Percentiles rank a stretch among this genome's conserved stretches.
Evolutionary conservation across 2,113 vertebrate species (phyloP).

Genomic region (Felis chaus): DNA sequence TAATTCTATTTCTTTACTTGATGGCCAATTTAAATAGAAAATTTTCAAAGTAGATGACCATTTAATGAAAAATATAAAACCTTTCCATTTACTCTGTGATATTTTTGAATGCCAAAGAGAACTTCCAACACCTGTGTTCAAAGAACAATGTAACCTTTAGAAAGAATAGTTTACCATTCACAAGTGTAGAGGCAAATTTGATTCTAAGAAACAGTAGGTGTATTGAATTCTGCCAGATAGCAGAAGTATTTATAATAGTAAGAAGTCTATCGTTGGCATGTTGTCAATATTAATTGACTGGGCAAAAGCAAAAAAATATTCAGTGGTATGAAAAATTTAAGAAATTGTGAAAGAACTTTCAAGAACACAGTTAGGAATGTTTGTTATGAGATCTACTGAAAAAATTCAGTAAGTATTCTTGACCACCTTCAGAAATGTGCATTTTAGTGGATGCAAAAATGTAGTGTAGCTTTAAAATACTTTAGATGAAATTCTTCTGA

Average conservation of each 20-base stretch:
- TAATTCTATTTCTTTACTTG: not conserved
- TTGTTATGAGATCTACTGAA: not conserved
- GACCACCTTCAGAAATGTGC: not conserved
- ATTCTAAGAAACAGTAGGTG: not conserved
- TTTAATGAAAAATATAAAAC: not conserved
- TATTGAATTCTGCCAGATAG: not conserved
- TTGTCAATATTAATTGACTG: not conserved
- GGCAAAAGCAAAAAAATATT: slow-evolving; percentile 32
- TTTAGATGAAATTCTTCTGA: not conserved
- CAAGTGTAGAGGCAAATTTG: slow-evolving; percentile 2
- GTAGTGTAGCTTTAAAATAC: not conserved
- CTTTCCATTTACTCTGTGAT: not conserved
- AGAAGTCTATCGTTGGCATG: not conserved
- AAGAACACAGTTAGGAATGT: not conserved
- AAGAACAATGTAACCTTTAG: not conserved
- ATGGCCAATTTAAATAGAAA: not conserved
- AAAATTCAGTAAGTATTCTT: not conserved
- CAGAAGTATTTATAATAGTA: not conserved
- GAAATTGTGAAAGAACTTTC: not conserved
- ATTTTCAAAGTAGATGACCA: not conserved
- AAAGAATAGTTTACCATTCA: not conserved
- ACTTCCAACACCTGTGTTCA: not conserved
- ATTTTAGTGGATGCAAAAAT: not conserved
- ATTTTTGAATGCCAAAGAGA: not conserved
- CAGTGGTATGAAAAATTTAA: not conserved